Conservation (phyloP, 2,797 vertebrate species). For the Gambusia yucatana region DNA sequence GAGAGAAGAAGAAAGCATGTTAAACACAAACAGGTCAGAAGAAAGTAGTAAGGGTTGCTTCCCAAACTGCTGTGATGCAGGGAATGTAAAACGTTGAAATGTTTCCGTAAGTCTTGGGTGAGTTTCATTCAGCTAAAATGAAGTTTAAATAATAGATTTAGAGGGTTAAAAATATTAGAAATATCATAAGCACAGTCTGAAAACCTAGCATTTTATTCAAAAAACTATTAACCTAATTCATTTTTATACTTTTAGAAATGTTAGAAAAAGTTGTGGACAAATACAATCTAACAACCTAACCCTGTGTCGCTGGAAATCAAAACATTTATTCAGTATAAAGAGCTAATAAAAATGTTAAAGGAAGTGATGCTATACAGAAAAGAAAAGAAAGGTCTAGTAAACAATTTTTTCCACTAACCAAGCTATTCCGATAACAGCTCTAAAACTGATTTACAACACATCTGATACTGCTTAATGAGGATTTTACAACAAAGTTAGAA, state of each 20-base stretch:
- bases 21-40: conserved; percentile 30
- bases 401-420: neutral
- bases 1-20: neutral
- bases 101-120: conserved; percentile 4
- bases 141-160: neutral
- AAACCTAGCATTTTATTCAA: neutral
- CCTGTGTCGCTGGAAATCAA: too few relatives aligned
- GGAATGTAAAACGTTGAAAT: conserved; percentile 48
- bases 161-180: neutral
- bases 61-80: conserved; percentile 46
- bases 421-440: neutral
- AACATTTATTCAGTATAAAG: neutral
- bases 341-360: neutral
- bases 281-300: neutral
- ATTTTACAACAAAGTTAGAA: neutral
- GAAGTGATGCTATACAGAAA: neutral
- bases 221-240: neutral
- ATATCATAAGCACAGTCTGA: neutral
- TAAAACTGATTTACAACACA: neutral
- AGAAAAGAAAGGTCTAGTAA: neutral
- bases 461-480: neutral
- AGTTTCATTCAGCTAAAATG: neutral
- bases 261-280: neutral
- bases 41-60: conserved; percentile 31
- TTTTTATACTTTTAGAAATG: neutral